Evolutionary conservation across 1,140 invertebrate genomes (phyloP), one percentile per base, ranked within the genome.

Genomic region (Colletes latitarsis): DNA sequence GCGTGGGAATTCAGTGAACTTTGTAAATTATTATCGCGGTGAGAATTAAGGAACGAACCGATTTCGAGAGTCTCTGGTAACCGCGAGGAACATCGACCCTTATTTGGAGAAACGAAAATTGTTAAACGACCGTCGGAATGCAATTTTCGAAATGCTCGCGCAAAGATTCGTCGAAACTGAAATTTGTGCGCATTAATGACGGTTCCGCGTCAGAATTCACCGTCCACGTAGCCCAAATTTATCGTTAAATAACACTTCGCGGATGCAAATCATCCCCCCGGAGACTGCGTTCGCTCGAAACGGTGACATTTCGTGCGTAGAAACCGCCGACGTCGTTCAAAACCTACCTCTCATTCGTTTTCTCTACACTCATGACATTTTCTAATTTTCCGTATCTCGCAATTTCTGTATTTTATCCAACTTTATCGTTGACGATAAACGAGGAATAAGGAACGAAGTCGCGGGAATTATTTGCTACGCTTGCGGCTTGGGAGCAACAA

Each of bases 211-310:
- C 21, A 70, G 66, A 60, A 70, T 77, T 77, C 67, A 52, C 21
- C 39, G 17, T n/a, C 17, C 43, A 77, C 70, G 41, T 71, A 52
- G 19, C 67, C 43, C 55, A 60, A 77, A 77, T 71, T 70, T 30
- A 21, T 55, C 75, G 75, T 71, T 77, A 77, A 70, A 70, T 77
- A 77, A 77, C 75, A 55, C 14, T 77, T 77, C 67, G 52, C 15
- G 67, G 55, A 71, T 77, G 75, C 67, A 77, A 70, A 71, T 77
- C 67, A 77, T 71, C 21, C 75, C n/a, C 57, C 43, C 8, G 17
- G 75, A 62, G 75, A 71, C 75, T 57, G 55, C 30, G 52, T 19
- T 52, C 75, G 14, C 55, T 30, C 17, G 55, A 41, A 69, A 46
- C 43, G 17, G 49, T 60, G 17, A 60, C 17, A 77, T 77, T 70